Evolutionary conservation across 2,888 invertebrate species (phyloP).

Genomic region (Nomada fabriciana): DNA sequence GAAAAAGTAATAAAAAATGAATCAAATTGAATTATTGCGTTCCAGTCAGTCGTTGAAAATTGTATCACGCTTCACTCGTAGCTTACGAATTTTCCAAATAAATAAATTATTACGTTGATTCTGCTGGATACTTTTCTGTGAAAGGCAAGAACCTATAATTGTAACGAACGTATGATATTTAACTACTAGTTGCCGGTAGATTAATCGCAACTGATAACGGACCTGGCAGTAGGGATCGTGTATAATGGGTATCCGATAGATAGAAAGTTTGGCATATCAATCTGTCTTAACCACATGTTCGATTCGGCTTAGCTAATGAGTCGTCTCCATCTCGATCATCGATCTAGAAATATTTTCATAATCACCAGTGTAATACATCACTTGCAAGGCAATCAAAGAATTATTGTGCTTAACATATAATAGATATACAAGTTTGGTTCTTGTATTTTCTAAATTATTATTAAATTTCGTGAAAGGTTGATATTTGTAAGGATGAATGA

Average conservation of each 20-base stretch:
- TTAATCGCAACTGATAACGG: slow-evolving; percentile 55
- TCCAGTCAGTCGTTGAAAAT: too few species aligned
- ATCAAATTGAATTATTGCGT: too few species aligned
- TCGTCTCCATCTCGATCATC: slow-evolving; percentile 45
- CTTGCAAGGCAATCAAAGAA: neutral
- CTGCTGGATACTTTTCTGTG: too few species aligned
- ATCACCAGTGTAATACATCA: slow-evolving; percentile 9
- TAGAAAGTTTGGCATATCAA: slow-evolving; percentile 64
- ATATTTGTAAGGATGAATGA: too few species aligned
- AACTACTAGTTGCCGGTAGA: slow-evolving; percentile 50
- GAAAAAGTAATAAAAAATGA: too few species aligned
- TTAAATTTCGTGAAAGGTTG: too few species aligned
- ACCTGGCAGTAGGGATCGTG: slow-evolving; percentile 53
- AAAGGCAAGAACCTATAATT: neutral
- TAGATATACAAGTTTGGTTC: too few species aligned
- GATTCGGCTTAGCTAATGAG: slow-evolving; percentile 49
- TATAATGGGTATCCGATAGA: slow-evolving; percentile 64
- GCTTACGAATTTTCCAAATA: too few species aligned
- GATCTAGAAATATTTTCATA: slow-evolving; percentile 17
- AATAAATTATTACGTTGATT: too few species aligned
- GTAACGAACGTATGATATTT: slow-evolving; percentile 43
- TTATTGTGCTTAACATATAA: too few species aligned
- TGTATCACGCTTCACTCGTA: too few species aligned
- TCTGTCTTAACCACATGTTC: slow-evolving; percentile 62
- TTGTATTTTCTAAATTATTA: too few species aligned